Evolutionary conservation across 2,113 vertebrate genomes (phyloP).

Genomic region (Gasterosteus nipponicus): DNA sequence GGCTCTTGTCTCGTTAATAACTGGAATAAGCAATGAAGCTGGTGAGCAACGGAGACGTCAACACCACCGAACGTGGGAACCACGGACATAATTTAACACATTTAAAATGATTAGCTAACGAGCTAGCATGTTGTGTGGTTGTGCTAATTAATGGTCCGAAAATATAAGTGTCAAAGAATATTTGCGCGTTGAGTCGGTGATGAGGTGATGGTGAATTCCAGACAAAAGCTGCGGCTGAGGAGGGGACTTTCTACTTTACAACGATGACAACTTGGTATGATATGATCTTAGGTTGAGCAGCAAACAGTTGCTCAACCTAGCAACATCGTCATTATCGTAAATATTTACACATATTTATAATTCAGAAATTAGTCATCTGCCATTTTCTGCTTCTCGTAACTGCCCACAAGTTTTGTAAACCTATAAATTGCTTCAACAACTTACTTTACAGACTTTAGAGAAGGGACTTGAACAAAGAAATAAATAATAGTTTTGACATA

Average conservation of each 20-base stretch:
- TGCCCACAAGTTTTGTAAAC: not conserved
- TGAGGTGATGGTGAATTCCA: slow-evolving; percentile 47
- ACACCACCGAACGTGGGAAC: not conserved
- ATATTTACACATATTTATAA: not conserved
- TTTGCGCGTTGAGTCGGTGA: not conserved
- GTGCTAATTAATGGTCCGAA: not conserved
- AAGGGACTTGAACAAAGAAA: not conserved
- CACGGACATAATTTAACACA: not conserved
- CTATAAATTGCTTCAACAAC: not conserved
- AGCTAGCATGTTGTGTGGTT: not conserved
- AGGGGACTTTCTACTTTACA: slow-evolving; percentile 31
- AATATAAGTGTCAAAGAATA: not conserved
- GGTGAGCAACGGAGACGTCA: not conserved
- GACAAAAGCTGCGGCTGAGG: not conserved
- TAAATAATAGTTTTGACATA: not conserved
- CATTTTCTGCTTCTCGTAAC: not conserved
- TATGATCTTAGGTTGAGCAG: not conserved
- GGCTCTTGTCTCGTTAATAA: not conserved
- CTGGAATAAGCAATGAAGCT: not conserved
- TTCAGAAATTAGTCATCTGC: not conserved
- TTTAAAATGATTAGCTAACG: not conserved
- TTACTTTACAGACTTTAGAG: not conserved
- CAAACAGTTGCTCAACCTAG: not conserved
- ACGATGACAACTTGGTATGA: slow-evolving; percentile 1
- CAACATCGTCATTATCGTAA: not conserved